Conservation (phyloP, 2,113 vertebrate species). For the Nothocercus nigrocapillus region DNA sequence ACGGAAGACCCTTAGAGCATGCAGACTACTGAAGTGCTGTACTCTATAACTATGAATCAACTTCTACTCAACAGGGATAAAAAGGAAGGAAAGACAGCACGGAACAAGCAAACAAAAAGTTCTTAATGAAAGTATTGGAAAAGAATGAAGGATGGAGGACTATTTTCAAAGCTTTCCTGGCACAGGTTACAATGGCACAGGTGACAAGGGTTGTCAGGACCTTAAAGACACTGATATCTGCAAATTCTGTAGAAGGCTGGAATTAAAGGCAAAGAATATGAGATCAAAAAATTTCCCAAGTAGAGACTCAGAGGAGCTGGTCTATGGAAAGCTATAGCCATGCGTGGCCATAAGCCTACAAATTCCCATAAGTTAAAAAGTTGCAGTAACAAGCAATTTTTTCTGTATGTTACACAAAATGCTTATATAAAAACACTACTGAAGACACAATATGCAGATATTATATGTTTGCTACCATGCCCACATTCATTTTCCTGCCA, state of each 20-base stretch:
- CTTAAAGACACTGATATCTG: background rate
- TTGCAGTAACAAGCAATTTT: background rate
- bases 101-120: background rate
- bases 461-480: background rate
- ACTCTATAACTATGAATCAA: background rate
- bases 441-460: background rate
- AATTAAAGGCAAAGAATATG: background rate
- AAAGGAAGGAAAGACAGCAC: background rate
- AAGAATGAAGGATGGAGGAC: background rate
- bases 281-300: background rate
- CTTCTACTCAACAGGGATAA: background rate
- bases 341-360: background rate
- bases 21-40: background rate
- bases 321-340: background rate
- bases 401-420: background rate
- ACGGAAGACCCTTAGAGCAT: background rate
- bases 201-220: background rate
- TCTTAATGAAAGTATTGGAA: background rate
- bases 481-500: background rate
- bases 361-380: background rate
- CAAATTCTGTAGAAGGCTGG: background rate
- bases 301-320: background rate
- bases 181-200: background rate
- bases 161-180: background rate
- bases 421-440: background rate